These are phyloP conservation scores for Chaenodraco wilsoni DNA, from an alignment of 2,797 vertebrate genomes.

Conservation along the genomic window DNA sequence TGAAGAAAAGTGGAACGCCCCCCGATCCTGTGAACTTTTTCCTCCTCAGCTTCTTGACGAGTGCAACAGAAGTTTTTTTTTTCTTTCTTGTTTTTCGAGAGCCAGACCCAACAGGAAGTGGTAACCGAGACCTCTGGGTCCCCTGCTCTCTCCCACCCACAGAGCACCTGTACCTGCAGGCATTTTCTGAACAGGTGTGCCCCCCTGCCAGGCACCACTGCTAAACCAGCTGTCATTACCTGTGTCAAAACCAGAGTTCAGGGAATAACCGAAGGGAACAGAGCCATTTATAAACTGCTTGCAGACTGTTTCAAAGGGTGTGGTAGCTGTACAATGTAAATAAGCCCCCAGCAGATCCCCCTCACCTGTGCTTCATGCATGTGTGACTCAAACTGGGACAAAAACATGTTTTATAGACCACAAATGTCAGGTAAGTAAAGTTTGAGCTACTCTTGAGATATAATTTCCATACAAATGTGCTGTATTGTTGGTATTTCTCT, in stretches of 20 bases:
- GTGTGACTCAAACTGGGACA: slow-evolving; percentile 86
- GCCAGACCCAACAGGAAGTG: slow-evolving; percentile 69
- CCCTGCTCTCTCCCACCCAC: slow-evolving; percentile 64
- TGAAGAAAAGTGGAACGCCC: slow-evolving; percentile 57
- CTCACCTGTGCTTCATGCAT: slow-evolving; percentile 87
- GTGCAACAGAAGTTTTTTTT: slow-evolving; percentile 42
- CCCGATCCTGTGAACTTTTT: slow-evolving; percentile 51
- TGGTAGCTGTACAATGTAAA: slow-evolving; percentile 88
- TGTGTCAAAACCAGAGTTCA: slow-evolving; percentile 89
- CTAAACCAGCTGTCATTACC: slow-evolving; percentile 87
- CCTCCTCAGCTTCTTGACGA: slow-evolving; percentile 55
- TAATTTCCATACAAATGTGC: slow-evolving; percentile 86
- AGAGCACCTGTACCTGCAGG: slow-evolving; percentile 80
- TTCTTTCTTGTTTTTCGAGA: slow-evolving; percentile 40
- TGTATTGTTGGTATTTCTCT: slow-evolving; percentile 86
- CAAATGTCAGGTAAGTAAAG: slow-evolving; percentile 88
- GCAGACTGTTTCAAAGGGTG: slow-evolving; percentile 89
- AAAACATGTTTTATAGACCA: slow-evolving; percentile 87
- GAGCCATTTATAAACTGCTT: slow-evolving; percentile 90
- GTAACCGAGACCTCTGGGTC: slow-evolving; percentile 65
- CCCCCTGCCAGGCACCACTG: slow-evolving; percentile 82
- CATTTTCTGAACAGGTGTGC: slow-evolving; percentile 82
- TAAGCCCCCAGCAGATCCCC: slow-evolving; percentile 80
- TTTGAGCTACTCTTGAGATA: slow-evolving; percentile 82
- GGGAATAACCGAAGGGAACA: slow-evolving; percentile 90